Conservation (phyloP, 1,140 invertebrate genomes). For the Bathynomus jamesi region DNA sequence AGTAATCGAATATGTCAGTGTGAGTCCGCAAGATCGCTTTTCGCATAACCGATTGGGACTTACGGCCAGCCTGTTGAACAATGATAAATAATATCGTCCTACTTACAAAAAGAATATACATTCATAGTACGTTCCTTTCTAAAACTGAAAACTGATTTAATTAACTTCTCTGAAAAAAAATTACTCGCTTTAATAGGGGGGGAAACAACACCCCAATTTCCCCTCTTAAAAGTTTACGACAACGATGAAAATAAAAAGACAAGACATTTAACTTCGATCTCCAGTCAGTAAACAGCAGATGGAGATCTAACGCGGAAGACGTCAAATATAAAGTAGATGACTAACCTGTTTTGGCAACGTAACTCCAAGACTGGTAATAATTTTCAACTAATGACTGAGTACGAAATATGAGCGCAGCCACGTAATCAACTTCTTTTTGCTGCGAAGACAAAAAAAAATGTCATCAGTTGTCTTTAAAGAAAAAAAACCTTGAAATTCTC, state of each 20-base stretch:
- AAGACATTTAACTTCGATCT: neutral
- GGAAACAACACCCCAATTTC: neutral
- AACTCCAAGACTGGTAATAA: slow-evolving; percentile 91
- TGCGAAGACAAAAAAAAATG: slow-evolving; percentile 39
- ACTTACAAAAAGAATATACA: too few relatives aligned
- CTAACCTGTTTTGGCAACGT: slow-evolving; percentile 81
- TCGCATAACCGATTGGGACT: too few relatives aligned
- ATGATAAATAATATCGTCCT: too few relatives aligned
- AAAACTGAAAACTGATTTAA: neutral
- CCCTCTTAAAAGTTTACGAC: neutral
- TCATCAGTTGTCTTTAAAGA: too few relatives aligned
- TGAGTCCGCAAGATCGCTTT: too few relatives aligned
- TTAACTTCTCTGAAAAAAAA: neutral
- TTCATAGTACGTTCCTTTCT: too few relatives aligned
- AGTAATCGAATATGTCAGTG: too few relatives aligned
- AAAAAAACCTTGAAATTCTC: too few relatives aligned
- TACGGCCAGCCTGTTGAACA: too few relatives aligned
- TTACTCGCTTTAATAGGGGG: neutral
- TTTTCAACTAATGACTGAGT: slow-evolving; percentile 77
- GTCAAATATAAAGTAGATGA: neutral
- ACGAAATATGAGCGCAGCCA: slow-evolving; percentile 92
- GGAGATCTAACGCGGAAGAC: too few relatives aligned
- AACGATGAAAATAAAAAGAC: neutral
- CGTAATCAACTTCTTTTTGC: slow-evolving; percentile 64
- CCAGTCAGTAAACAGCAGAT: too few relatives aligned